Percentiles rank a stretch among this genome's conserved stretches.
These are phyloP conservation scores for Caenorhabditis sinica DNA, from an alignment of 2,888 invertebrate genomes.

Conservation along the genomic window DNA sequence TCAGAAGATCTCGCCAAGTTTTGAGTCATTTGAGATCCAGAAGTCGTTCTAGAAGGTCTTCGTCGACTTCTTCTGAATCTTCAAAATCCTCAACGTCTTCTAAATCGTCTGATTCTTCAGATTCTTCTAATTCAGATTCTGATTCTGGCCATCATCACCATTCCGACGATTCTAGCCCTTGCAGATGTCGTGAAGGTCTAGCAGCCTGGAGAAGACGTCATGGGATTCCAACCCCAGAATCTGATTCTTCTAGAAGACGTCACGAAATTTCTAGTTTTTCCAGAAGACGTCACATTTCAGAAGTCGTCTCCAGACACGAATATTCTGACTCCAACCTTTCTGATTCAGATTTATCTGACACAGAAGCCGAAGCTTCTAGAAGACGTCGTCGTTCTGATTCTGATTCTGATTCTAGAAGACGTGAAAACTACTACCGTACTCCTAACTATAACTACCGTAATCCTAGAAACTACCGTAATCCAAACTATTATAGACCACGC, in stretches of 20 bases:
- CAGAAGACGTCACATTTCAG: too few species aligned
- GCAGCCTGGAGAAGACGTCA: constrained; percentile 4
- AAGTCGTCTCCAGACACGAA: neutral
- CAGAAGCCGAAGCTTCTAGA: neutral
- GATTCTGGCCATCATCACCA: neutral
- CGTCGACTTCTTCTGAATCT: neutral
- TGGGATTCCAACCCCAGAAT: neutral
- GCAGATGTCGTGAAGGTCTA: constrained; percentile 1
- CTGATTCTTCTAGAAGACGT: neutral
- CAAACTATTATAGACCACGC: neutral
- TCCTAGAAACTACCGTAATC: neutral
- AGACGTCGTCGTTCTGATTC: neutral
- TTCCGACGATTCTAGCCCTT: neutral
- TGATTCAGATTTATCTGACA: neutral
- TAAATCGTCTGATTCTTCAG: neutral
- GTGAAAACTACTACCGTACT: neutral
- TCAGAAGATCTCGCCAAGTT: too few species aligned
- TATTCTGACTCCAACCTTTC: neutral
- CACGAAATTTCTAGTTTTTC: neutral
- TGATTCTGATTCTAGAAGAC: neutral
- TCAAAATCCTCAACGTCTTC: neutral
- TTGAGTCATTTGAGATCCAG: neutral
- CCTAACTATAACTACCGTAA: too few species aligned
- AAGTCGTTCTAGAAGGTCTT: neutral
- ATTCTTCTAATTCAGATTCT: neutral